These are phyloP conservation scores for Pandemis cinnamomeana DNA, from an alignment of 2,888 invertebrate species.

Conservation along the genomic window DNA sequence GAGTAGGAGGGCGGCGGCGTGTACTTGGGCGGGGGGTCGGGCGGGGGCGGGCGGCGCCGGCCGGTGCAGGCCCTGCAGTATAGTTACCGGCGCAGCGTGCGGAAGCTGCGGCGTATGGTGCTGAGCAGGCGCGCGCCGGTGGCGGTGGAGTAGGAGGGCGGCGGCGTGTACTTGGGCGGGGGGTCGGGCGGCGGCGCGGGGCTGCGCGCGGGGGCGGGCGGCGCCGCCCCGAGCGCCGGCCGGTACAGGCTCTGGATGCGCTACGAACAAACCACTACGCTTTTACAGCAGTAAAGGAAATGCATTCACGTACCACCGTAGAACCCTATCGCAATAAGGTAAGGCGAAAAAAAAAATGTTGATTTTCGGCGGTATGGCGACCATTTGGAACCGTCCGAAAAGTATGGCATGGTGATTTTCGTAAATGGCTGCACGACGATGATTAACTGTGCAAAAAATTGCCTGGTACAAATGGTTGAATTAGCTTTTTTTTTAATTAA, in stretches of 20 bases:
- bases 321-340: no score
- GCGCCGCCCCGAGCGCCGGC: slow-evolving; percentile 59
- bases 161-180: slow-evolving; percentile 97
- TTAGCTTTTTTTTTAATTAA: no score
- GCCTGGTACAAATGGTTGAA: no score
- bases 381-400: no score
- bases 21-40: slow-evolving; percentile 97
- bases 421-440: no score
- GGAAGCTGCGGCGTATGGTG: slow-evolving; percentile 91
- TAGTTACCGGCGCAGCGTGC: slow-evolving; percentile 83
- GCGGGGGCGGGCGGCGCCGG: no score
- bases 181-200: slow-evolving; percentile 84
- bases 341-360: no score
- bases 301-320: background rate
- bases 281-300: no score
- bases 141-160: slow-evolving; percentile 96
- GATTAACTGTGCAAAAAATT: no score
- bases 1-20: slow-evolving; percentile 97
- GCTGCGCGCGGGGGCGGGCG: slow-evolving; percentile 52
- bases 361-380: no score
- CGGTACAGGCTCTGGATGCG: slow-evolving; percentile 93
- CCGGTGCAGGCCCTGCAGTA: no score
- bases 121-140: slow-evolving; percentile 93
- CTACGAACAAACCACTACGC: slow-evolving; percentile 69
- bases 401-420: no score